Evolutionary conservation across 2,113 vertebrate species (phyloP).

Genomic region (Psammodynastes pulverulentus): DNA sequence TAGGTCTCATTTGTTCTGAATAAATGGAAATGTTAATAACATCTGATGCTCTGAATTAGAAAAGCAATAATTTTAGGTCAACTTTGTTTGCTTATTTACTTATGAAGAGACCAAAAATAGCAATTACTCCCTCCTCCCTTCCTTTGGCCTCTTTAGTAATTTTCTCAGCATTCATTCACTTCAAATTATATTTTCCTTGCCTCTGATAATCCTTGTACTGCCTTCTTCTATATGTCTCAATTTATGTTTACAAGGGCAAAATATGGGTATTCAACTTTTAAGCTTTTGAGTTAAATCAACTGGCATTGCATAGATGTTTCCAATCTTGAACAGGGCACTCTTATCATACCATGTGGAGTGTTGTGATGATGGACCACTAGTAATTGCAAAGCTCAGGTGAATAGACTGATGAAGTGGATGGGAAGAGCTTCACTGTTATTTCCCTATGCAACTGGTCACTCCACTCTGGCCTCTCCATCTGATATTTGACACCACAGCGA

Average conservation of each 20-base stretch:
- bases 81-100: slow-evolving; percentile 27
- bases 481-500: background rate
- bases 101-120: slow-evolving; percentile 24
- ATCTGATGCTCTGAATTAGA: background rate
- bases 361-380: background rate
- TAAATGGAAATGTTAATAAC: slow-evolving; percentile 12
- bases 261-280: background rate
- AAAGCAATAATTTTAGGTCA: slow-evolving; percentile 41
- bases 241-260: background rate
- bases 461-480: background rate
- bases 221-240: background rate
- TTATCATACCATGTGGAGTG: background rate
- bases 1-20: slow-evolving; percentile 17
- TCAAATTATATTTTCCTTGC: background rate
- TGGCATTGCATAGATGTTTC: background rate
- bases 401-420: background rate
- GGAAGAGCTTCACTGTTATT: background rate
- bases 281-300: background rate
- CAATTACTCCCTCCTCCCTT: background rate
- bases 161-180: slow-evolving; percentile 27
- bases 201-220: background rate
- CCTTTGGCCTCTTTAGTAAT: slow-evolving; percentile 18
- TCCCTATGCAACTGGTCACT: background rate
- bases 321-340: background rate
- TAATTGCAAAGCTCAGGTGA: background rate